Evolutionary conservation across 2,888 invertebrate genomes (phyloP).

Genomic region (Muschampia plurimacula): DNA sequence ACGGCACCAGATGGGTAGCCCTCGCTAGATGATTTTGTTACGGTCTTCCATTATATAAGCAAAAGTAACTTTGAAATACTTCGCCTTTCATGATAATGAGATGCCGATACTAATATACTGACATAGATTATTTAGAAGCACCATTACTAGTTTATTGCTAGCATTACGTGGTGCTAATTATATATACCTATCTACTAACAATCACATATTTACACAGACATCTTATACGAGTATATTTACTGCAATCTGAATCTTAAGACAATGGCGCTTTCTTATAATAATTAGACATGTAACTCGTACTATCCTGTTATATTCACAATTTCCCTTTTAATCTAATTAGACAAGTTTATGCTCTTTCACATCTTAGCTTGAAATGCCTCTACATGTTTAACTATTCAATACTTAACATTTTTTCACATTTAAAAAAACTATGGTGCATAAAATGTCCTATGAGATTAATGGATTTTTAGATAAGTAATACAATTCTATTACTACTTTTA

Average conservation of each 20-base stretch:
- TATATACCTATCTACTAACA: conserved; percentile 46
- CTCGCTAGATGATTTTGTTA: not conserved
- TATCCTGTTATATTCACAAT: conserved; percentile 41
- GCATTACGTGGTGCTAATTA: conserved; percentile 75
- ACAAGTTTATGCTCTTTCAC: conserved; percentile 56
- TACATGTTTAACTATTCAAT: conserved; percentile 49
- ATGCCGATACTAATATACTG: conserved; percentile 6
- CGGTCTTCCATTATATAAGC: conserved; percentile 78
- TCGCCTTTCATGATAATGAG: not conserved
- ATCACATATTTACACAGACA: conserved; percentile 44
- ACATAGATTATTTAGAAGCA: conserved; percentile 54
- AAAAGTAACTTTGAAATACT: conserved; percentile 49
- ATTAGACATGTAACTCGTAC: conserved; percentile 33
- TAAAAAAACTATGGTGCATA: conserved; percentile 70
- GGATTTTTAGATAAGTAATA: conserved; percentile 59
- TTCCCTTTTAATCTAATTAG: conserved; percentile 50
- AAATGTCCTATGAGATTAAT: conserved; percentile 64
- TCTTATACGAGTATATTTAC: conserved; percentile 39
- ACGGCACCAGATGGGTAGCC: not conserved
- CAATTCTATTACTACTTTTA: conserved; percentile 49
- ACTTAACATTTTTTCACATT: conserved; percentile 53
- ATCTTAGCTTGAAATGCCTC: conserved; percentile 53
- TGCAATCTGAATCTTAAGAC: conserved; percentile 10
- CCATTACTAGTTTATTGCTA: conserved; percentile 68
- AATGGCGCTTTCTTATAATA: conserved; percentile 33